A percentile compares a stretch with the other conserved stretches of the same genome.
These are phyloP conservation scores for Lepidonotus clava DNA, from an alignment of 2,888 invertebrate species.

Conservation along the genomic window DNA sequence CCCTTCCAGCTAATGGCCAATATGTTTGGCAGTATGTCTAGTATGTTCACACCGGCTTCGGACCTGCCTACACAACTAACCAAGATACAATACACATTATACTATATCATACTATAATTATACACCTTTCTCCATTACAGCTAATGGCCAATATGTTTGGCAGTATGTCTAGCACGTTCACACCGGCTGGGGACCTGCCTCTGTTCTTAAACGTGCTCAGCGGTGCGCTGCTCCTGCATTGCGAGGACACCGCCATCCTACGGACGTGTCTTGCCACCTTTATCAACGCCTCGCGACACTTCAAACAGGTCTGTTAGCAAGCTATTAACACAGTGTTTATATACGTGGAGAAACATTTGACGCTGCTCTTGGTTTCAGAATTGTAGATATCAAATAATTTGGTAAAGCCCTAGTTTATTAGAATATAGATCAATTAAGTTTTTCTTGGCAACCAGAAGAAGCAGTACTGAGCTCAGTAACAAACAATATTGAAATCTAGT, in stretches of 20 bases:
- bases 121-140: conserved; percentile 66
- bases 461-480: too few species aligned
- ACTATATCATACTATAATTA: too few species aligned
- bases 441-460: too few species aligned
- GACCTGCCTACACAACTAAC: too few species aligned
- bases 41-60: conserved; percentile 96
- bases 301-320: conserved; percentile 95
- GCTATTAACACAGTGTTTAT: too few species aligned
- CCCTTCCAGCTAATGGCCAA: conserved; percentile 88
- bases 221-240: conserved; percentile 96
- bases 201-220: conserved; percentile 98
- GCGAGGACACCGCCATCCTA: conserved; percentile 97
- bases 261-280: conserved; percentile 98
- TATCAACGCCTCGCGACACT: conserved; percentile 93
- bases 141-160: conserved; percentile 97
- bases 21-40: conserved; percentile 99
- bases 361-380: too few species aligned
- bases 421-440: too few species aligned
- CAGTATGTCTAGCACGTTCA: conserved; percentile 98
- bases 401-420: too few species aligned
- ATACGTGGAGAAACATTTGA: too few species aligned
- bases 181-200: conserved; percentile 97
- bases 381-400: too few species aligned
- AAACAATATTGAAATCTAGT: too few species aligned
- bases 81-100: too few species aligned